A percentile compares a stretch with the other conserved stretches of the same genome.
Conservation (phyloP, 53 echinoderm and acorn worm genomes). For the Crossaster papposus region DNA sequence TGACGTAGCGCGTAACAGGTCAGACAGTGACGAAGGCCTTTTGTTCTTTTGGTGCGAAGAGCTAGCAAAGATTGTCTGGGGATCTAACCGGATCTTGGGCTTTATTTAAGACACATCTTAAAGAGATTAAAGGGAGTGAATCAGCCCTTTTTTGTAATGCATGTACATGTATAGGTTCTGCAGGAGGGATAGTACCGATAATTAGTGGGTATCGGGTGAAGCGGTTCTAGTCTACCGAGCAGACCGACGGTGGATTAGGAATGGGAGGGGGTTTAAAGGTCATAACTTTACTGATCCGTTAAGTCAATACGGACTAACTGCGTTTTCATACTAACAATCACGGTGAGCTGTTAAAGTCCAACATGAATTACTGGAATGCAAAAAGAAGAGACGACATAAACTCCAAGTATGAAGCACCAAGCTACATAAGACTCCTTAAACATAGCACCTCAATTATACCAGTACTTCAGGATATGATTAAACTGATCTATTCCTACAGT, state of each 20-base stretch:
- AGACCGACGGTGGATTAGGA: too few species aligned
- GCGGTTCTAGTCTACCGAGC: background rate
- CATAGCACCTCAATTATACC: background rate
- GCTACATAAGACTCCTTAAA: background rate
- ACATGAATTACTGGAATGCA: too few species aligned
- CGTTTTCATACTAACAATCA: too few species aligned
- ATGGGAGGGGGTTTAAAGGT: too few species aligned
- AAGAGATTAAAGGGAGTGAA: slow-evolving; percentile 13
- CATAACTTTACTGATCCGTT: too few species aligned
- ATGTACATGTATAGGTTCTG: background rate
- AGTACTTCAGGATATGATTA: slow-evolving; percentile 47
- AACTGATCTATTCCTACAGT: slow-evolving; percentile 25
- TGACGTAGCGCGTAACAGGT: background rate
- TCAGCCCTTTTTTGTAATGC: slow-evolving; percentile 19
- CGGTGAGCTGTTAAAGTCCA: too few species aligned
- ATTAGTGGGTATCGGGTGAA: slow-evolving; percentile 2
- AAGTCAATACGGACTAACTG: too few species aligned
- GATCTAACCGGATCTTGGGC: slow-evolving; percentile 14
- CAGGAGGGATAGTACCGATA: background rate
- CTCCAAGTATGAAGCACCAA: background rate
- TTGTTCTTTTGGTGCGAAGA: background rate
- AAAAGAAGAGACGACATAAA: background rate
- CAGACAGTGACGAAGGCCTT: slow-evolving; percentile 16
- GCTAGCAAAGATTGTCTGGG: background rate
- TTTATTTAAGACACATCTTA: slow-evolving; percentile 22